Evolutionary conservation across 2,797 vertebrate genomes (phyloP).

Genomic region (Pseudopleuronectes americanus): DNA sequence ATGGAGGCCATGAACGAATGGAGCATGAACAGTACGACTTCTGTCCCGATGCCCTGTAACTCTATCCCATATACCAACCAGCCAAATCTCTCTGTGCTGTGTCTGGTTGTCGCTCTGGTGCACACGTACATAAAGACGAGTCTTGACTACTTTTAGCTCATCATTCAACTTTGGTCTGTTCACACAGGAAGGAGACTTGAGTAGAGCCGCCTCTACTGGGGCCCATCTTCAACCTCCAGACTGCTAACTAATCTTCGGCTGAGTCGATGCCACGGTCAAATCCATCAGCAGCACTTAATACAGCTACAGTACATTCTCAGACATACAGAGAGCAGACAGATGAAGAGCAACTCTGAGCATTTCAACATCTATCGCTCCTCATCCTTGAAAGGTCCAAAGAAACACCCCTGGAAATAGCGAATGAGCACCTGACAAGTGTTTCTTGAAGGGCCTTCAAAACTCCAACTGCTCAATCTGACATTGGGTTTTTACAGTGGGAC

Average conservation of each 20-base stretch:
- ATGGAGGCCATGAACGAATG: constrained; percentile 5
- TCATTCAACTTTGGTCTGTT: constrained; percentile 52
- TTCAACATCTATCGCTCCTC: constrained; percentile 45
- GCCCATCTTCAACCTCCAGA: constrained; percentile 57
- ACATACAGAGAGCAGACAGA: constrained; percentile 50
- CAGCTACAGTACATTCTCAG: constrained; percentile 47
- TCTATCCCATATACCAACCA: constrained; percentile 24
- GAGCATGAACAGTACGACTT: constrained; percentile 17
- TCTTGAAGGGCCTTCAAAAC: constrained; percentile 50
- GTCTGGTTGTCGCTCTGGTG: constrained; percentile 8
- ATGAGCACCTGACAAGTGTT: constrained; percentile 47
- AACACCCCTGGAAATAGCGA: constrained; percentile 50
- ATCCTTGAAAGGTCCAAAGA: constrained; percentile 39
- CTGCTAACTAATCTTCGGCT: constrained; percentile 49
- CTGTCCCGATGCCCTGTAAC: constrained; percentile 16
- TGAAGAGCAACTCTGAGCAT: constrained; percentile 35
- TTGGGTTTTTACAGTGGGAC: constrained; percentile 60
- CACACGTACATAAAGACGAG: constrained; percentile 10
- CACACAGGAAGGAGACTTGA: constrained; percentile 25
- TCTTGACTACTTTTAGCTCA: constrained; percentile 52
- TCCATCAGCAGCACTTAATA: constrained; percentile 66
- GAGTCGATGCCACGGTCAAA: constrained; percentile 46
- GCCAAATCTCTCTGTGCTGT: not conserved
- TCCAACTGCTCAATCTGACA: constrained; percentile 33
- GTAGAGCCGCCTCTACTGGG: constrained; percentile 22